Evolutionary conservation across 2,797 vertebrate genomes (phyloP), one percentile per base, ranked within the genome.

Genomic region (Amazonetta brasiliensis): DNA sequence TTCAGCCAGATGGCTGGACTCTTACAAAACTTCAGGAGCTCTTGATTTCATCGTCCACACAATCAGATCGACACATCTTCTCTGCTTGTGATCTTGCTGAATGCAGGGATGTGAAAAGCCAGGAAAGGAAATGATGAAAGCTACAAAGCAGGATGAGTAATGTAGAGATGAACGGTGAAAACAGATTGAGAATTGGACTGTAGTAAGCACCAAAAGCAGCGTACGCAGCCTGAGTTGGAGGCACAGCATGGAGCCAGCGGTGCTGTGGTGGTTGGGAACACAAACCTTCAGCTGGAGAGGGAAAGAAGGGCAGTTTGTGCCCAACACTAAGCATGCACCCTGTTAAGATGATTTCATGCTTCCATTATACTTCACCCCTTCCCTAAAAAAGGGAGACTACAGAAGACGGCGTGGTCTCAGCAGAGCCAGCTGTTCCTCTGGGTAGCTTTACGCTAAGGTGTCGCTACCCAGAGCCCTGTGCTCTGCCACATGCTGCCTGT

Each of bases 201-300:
- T 9, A 63, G 91, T 46, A 54, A 59, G 41, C 35, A 5, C 2
- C 26, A 64, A 8, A 66, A 62, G 72, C 3, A 1, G 14, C 5
- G 12, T 56, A 2, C 30, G 79, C 1, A 0, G 14, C 31, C 46
- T 0, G 3, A 13, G 46, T 7, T 72, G 68, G 74, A 60, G 30
- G 31, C 60, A 31, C 64, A 71, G 69, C 60, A 11, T 23, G 35
- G 50, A 85, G 81, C 62, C 69, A n/a, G 1, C 2, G 9, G 13
- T 41, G 50, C 37, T 11, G 3, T 6, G 41, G 62, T 13, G 20
- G 14, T 14, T 31, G 74, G 33, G 11, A 28, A 11, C 10, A 0
- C 1, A 16, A 48, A 35, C 6, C 8, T n/a, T n/a, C 2, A 8
- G 14, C 33, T 60, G 31, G 8, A 26, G 18, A 81, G 50, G 35